phyloP scores from a whole-genome alignment of 2,888 invertebrate species.

The Eucera pruinosa region DNA sequence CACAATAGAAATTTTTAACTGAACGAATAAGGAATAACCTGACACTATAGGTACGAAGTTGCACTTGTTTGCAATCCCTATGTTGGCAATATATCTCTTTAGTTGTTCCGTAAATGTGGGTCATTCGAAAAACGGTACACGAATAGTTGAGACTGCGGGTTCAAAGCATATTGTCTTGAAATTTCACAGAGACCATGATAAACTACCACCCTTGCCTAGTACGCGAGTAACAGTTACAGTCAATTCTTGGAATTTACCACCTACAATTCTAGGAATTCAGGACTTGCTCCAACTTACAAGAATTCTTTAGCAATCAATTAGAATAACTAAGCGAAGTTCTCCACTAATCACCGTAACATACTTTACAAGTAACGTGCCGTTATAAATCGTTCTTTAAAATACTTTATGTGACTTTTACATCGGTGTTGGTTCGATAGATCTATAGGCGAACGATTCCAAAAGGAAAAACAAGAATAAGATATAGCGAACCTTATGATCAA shows the following conservation, averaged over 20 bases:
- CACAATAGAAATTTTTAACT: too few relatives aligned
- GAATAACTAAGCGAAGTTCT: constrained; percentile 22
- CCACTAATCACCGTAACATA: constrained; percentile 22
- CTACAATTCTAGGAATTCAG: constrained; percentile 18
- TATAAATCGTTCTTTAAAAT: constrained; percentile 6
- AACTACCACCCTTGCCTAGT: neutral
- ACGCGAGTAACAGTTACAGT: constrained; percentile 12
- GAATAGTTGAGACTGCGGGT: neutral
- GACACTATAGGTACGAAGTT: neutral
- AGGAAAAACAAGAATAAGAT: neutral
- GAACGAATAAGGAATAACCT: too few relatives aligned
- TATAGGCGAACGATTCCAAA: neutral
- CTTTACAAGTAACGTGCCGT: constrained; percentile 1
- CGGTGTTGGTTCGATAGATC: neutral
- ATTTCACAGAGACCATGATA: constrained; percentile 1
- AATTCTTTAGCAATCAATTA: constrained; percentile 25
- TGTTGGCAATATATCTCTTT: neutral
- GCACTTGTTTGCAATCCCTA: neutral
- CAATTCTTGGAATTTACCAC: constrained; percentile 12
- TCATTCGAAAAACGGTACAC: constrained; percentile 7
- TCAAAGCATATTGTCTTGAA: neutral
- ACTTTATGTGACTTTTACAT: neutral
- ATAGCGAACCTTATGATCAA: too few relatives aligned
- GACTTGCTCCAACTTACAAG: constrained; percentile 9
- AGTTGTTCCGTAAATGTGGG: too few relatives aligned